Evolutionary conservation across 2,113 vertebrate species (phyloP), one percentile per base, ranked within the genome.

Genomic region (Neodontobutis hainanensis): DNA sequence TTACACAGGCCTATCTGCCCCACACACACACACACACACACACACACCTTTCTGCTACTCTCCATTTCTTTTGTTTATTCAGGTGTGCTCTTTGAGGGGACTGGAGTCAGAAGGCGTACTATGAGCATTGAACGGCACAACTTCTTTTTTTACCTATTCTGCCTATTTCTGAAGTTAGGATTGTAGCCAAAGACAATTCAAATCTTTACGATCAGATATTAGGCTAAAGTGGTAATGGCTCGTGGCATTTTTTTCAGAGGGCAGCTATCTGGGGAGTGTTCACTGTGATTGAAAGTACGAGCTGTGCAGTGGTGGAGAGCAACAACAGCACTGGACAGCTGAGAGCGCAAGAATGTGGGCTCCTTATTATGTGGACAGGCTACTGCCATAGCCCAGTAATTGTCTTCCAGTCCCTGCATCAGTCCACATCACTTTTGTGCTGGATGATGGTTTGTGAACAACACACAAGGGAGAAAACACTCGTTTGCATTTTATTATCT

Each of bases 1-100:
- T 50, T 61, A 38, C 59, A 48, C 64, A 40, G 58, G 64, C 73
- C 75, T 48, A 63, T 64, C 56, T 43, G 49, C 10, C 55, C 75
- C 35, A 53, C n/a, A n/a, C n/a, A n/a, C n/a, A n/a, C n/a, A n/a
- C n/a, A n/a, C n/a, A n/a, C n/a, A n/a, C n/a, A n/a, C n/a, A n/a
- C n/a, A n/a, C n/a, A n/a, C 46, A 70, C 73, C 77, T 57, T 75
- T 44, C 57, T 70, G 68, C 81, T 59, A 68, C 81, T 78, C 81
- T 78, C 44, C 70, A 63, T 56, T 66, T 68, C 81, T 66, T 45
- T 67, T 92, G 88, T 91, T 92, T 91, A 79, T 90, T 92, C 90
- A 92, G 91, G 90, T 91, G 91, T 83, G 78, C 44, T 38, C 64
- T 40, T 50, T 74, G 47, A 72, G 51, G 49, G 38, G 58, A 60